A percentile compares a stretch with the other conserved stretches of the same genome.
These are phyloP conservation scores for Furcula furcula DNA, from an alignment of 2,888 invertebrate species.

Conservation along the genomic window DNA sequence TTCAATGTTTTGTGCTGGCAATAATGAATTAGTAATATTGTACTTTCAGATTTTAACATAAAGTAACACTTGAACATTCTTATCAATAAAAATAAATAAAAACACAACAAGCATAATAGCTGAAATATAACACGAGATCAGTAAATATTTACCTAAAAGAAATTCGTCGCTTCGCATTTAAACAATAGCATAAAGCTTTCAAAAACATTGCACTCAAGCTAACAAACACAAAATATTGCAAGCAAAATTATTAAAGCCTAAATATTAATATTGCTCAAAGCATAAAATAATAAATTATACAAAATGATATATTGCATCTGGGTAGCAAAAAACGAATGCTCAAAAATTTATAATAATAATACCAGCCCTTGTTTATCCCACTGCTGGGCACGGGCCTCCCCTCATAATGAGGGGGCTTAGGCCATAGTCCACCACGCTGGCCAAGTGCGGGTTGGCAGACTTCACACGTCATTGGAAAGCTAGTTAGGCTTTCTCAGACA, in stretches of 20 bases:
- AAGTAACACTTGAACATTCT: not conserved
- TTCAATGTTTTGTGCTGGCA: too few species aligned
- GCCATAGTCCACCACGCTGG: too few species aligned
- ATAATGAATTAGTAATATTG: conserved; percentile 16
- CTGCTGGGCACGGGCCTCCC: too few species aligned
- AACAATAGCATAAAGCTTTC: not conserved
- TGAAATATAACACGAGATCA: not conserved
- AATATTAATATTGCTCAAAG: not conserved
- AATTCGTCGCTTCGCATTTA: not conserved
- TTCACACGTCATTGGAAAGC: too few species aligned
- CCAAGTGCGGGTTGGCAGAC: too few species aligned
- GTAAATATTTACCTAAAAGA: too few species aligned
- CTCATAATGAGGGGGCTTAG: too few species aligned
- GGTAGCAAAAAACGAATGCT: not conserved
- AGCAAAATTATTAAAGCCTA: conserved; percentile 4
- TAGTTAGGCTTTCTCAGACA: too few species aligned
- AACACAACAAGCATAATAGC: not conserved
- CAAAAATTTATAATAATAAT: not conserved
- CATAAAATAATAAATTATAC: not conserved
- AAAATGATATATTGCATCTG: not conserved
- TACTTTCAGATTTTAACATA: conserved; percentile 2
- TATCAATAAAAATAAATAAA: conserved; percentile 1
- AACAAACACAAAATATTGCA: conserved; percentile 3
- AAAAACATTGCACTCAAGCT: conserved; percentile 2
- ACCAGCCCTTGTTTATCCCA: too few species aligned